These are phyloP conservation scores for Apocheima hispidaria DNA, from an alignment of 2,888 invertebrate genomes.

Conservation along the genomic window DNA sequence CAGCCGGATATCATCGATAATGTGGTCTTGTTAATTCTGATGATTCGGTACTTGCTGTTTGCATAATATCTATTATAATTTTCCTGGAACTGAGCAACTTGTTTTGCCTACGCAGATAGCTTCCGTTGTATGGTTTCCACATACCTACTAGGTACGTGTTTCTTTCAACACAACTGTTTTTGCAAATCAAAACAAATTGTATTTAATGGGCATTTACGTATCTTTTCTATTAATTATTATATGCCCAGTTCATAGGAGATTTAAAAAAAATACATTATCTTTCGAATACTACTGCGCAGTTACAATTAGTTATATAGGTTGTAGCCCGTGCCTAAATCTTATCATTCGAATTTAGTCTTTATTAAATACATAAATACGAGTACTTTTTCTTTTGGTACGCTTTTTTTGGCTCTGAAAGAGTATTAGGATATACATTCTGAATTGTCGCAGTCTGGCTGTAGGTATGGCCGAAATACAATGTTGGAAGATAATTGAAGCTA, in stretches of 20 bases:
- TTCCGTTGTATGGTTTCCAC: slow-evolving; percentile 23
- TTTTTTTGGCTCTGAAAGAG: background rate
- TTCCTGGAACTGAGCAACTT: slow-evolving; percentile 29
- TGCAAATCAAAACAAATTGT: background rate
- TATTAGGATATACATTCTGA: background rate
- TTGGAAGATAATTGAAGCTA: slow-evolving; percentile 25
- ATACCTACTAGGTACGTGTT: slow-evolving; percentile 2
- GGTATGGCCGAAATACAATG: slow-evolving; percentile 2
- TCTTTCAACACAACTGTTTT: background rate
- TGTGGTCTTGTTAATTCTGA: slow-evolving; percentile 14
- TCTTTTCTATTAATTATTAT: too few species aligned
- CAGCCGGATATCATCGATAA: slow-evolving; percentile 10
- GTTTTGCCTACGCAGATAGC: slow-evolving; percentile 30
- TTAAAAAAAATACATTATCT: too few species aligned
- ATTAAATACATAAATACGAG: background rate
- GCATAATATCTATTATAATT: slow-evolving; percentile 17
- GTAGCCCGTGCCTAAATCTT: background rate
- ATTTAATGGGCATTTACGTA: background rate
- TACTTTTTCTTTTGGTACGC: background rate
- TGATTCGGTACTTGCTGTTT: slow-evolving; percentile 8
- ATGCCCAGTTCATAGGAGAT: too few species aligned
- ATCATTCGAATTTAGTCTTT: background rate
- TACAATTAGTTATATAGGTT: background rate
- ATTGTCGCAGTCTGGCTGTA: background rate
- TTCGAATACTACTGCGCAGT: background rate